Evolutionary conservation across 2,888 invertebrate genomes (phyloP), one percentile per base, ranked within the genome.

Genomic region (Amphipyra tragopoginis): DNA sequence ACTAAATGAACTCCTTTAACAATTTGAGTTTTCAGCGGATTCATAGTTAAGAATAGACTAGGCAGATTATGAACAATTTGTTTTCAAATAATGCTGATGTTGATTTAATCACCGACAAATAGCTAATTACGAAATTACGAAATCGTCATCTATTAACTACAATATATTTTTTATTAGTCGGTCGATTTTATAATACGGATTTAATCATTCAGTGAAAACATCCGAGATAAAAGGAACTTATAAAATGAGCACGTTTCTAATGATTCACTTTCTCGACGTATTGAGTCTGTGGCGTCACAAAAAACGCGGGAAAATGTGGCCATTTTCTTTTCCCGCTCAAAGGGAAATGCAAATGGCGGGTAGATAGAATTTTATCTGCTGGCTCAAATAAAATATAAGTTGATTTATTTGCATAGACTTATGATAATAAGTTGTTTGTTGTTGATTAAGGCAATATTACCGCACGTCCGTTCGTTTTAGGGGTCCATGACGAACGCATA

Each of bases 281-380:
- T 80, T 83, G 81, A 83, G 83, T 81, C 79, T 75, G 68, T 59
- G 78, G 75, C 61, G 65, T 72, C 73, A 81, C 78, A 84, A 83
- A 89, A 86, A 88, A 88, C 83, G 83, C 83, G 80, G 85, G 70
- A 68, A 73, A 89, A 87, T 74, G 82, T 83, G 73, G 71, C 82
- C 84, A 87, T 90, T 92, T 90, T 90, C 88, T 86, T 89, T 88
- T 88, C 77, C 84, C 84, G 85, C 79, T 83, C 80, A 84, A 86
- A 88, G 85, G 87, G 86, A 90, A 91, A 91, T 88, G 89, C 86
- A 89, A 91, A 90, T 89, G 85, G 84, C 81, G 80, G 73, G 76
- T 64, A 62, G 67, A 66, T 67, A 59, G 54, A 69, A 61, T 65
- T 58, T 61, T 60, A 55, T 65, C 49, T 43, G 26, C 47, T 49